A percentile compares a stretch with the other conserved stretches of the same genome.
These are phyloP conservation scores for Falco rusticolus DNA, from an alignment of 2,797 vertebrate species.

Conservation along the genomic window DNA sequence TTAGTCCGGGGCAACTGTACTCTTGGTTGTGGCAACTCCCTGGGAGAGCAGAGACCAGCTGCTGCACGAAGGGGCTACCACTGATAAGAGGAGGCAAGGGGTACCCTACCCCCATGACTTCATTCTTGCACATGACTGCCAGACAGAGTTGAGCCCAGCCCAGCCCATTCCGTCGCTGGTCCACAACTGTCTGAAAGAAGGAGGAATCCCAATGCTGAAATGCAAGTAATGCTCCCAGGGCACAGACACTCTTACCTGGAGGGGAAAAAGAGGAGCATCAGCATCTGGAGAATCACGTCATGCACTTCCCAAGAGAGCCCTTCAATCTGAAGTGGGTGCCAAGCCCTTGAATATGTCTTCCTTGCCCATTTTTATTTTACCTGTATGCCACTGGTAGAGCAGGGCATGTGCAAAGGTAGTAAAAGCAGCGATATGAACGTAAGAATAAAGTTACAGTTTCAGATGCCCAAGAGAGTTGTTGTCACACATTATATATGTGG, in stretches of 20 bases:
- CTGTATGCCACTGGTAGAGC: neutral
- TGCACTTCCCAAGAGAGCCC: neutral
- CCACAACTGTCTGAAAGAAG: neutral
- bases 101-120: neutral
- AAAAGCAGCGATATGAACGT: neutral
- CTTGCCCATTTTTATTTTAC: neutral
- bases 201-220: neutral
- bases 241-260: neutral
- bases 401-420: neutral
- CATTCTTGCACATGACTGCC: too few relatives aligned
- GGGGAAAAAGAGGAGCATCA: neutral
- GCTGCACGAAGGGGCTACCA: neutral
- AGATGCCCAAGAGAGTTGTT: neutral
- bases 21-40: neutral
- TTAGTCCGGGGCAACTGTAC: neutral
- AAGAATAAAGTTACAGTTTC: neutral
- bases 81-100: neutral
- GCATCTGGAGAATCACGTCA: neutral
- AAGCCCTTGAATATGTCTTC: neutral
- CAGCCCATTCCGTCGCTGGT: neutral
- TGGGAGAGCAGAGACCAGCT: neutral
- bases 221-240: neutral
- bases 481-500: neutral
- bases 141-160: neutral
- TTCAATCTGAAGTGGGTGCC: neutral